A percentile compares a stretch with the other conserved stretches of the same genome.
phyloP scores from a whole-genome alignment of 2,888 invertebrate species.

The Tolmerus cingulatus region DNA sequence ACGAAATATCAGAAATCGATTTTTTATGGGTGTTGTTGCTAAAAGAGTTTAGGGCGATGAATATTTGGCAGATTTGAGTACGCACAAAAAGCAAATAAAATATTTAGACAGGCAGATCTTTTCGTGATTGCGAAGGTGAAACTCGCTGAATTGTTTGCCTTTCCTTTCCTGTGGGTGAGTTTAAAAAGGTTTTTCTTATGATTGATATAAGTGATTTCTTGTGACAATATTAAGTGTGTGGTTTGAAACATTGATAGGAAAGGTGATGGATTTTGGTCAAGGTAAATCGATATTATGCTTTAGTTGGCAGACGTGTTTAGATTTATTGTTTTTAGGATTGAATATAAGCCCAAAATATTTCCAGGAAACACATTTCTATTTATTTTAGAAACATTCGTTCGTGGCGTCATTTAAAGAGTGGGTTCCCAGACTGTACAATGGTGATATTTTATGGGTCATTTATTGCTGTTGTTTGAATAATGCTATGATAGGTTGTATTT shows the following conservation, averaged over 20 bases:
- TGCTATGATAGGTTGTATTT: too few species aligned
- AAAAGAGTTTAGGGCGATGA: background rate
- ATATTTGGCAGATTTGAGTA: background rate
- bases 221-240: background rate
- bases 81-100: background rate
- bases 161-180: background rate
- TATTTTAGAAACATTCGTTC: too few species aligned
- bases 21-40: background rate
- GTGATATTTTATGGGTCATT: too few species aligned
- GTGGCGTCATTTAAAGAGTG: too few species aligned
- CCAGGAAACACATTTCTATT: too few species aligned
- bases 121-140: background rate
- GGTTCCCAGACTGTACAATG: too few species aligned
- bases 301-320: background rate
- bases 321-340: background rate
- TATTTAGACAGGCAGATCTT: background rate
- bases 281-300: background rate
- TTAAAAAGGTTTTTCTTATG: background rate
- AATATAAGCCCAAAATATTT: too few species aligned
- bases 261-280: background rate
- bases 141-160: background rate
- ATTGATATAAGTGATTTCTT: background rate
- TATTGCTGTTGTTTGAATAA: too few species aligned
- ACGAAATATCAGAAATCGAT: background rate
- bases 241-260: background rate